These are phyloP conservation scores for Zosterops japonicus DNA, from an alignment of 2,113 vertebrate species.

Conservation along the genomic window DNA sequence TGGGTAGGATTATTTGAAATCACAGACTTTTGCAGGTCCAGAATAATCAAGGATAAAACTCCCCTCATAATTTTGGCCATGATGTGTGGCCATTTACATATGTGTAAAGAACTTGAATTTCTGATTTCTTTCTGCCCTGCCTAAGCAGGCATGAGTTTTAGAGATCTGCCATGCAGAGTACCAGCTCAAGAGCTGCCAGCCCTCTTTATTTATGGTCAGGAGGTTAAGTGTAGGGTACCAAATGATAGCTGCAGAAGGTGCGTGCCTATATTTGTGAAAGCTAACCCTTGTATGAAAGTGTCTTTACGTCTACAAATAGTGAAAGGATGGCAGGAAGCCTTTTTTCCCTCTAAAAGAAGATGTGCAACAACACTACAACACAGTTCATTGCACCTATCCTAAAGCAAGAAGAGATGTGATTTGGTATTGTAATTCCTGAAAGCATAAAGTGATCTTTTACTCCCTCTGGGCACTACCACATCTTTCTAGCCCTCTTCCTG, in stretches of 20 bases:
- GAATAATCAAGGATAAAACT: not conserved
- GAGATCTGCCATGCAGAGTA: not conserved
- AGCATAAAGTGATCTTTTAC: not conserved
- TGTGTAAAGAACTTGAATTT: accelerated
- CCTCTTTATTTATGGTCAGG: not conserved
- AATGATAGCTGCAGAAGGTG: not conserved
- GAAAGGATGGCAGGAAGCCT: not conserved
- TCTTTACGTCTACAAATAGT: not conserved
- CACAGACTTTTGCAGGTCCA: not conserved
- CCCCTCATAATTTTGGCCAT: not conserved
- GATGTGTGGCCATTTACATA: not conserved
- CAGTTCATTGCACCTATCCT: not conserved
- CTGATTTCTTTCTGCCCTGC: not conserved
- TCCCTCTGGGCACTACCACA: not conserved
- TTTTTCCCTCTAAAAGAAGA: not conserved
- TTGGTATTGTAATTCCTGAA: not conserved
- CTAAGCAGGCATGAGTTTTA: not conserved
- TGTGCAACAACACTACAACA: not conserved
- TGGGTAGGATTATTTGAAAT: not conserved
- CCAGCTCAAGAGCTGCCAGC: not conserved
- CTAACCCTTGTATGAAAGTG: not conserved
- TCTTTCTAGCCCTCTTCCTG: not conserved
- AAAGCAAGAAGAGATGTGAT: not conserved
- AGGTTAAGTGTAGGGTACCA: not conserved
- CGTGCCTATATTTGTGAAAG: not conserved